These are phyloP conservation scores for Cecidostiba fungosa DNA, from an alignment of 2,888 invertebrate genomes.

Conservation along the genomic window DNA sequence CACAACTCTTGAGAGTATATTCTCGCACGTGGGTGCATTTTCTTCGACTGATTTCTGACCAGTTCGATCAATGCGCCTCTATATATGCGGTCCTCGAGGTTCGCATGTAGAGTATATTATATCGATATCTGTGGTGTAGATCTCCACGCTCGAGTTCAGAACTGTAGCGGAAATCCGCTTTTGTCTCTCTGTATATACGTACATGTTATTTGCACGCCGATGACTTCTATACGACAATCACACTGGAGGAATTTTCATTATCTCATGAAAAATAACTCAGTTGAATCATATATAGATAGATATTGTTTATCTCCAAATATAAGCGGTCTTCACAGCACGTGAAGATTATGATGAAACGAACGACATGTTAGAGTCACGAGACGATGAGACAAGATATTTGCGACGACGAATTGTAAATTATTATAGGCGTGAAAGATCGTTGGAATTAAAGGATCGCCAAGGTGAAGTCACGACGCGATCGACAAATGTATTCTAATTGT, in stretches of 20 bases:
- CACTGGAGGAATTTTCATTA: not conserved
- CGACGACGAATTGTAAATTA: not conserved
- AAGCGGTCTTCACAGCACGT: conserved; percentile 26
- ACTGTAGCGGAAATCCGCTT: conserved; percentile 30
- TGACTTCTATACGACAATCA: not conserved
- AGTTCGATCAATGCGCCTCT: no score
- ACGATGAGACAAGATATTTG: not conserved
- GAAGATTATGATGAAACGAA: conserved; percentile 10
- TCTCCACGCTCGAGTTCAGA: not conserved
- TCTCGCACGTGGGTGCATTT: not conserved
- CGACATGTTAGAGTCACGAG: no score
- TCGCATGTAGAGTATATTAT: not conserved
- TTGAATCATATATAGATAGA: conserved; percentile 2
- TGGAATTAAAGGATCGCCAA: not conserved
- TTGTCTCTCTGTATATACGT: not conserved
- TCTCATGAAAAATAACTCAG: not conserved
- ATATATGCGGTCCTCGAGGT: not conserved
- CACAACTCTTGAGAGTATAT: not conserved
- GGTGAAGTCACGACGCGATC: conserved; percentile 21
- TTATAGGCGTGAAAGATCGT: not conserved
- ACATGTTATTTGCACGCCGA: not conserved
- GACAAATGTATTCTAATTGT: conserved; percentile 57
- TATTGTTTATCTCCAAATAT: not conserved
- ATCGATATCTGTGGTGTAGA: not conserved
- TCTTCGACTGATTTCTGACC: no score